These are phyloP conservation scores for Tupiocoris notatus DNA, from an alignment of 2,888 invertebrate genomes.

Conservation along the genomic window DNA sequence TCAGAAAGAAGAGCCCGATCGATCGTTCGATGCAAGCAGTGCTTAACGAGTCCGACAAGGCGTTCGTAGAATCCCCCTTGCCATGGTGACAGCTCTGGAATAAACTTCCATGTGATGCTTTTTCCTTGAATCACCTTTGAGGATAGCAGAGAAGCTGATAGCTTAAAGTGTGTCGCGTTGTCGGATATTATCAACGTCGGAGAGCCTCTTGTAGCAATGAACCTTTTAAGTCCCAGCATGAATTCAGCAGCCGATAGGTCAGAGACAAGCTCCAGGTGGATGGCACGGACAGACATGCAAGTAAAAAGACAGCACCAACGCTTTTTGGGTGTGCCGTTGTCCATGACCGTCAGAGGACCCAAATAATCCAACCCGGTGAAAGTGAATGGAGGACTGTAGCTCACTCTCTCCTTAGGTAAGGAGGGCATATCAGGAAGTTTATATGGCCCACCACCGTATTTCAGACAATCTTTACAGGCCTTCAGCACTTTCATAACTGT, in stretches of 20 bases:
- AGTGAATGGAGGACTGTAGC: slow-evolving; percentile 11
- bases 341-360: slow-evolving; percentile 18
- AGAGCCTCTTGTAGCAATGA: not conserved
- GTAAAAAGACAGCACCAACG: slow-evolving; percentile 4
- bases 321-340: not conserved
- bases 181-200: slow-evolving; percentile 19
- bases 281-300: slow-evolving; percentile 5
- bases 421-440: slow-evolving; percentile 20
- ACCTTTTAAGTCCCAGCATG: not conserved
- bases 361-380: slow-evolving; percentile 38
- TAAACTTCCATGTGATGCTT: slow-evolving; percentile 14
- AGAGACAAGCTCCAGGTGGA: slow-evolving; percentile 14
- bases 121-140: too few species aligned
- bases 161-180: slow-evolving; percentile 18
- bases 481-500: not conserved
- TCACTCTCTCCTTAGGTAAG: slow-evolving; percentile 11
- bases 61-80: slow-evolving; percentile 23
- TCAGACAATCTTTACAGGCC: slow-evolving; percentile 9
- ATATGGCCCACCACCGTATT: slow-evolving; percentile 35
- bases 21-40: slow-evolving; percentile 4
- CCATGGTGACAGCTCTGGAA: slow-evolving; percentile 22
- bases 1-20: not conserved
- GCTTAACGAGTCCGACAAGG: too few species aligned
- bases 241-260: slow-evolving; percentile 15
- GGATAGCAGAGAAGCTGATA: too few species aligned